Evolutionary conservation across 2,888 invertebrate genomes (phyloP), one percentile per base, ranked within the genome.

Genomic region (Spodoptera littoralis): DNA sequence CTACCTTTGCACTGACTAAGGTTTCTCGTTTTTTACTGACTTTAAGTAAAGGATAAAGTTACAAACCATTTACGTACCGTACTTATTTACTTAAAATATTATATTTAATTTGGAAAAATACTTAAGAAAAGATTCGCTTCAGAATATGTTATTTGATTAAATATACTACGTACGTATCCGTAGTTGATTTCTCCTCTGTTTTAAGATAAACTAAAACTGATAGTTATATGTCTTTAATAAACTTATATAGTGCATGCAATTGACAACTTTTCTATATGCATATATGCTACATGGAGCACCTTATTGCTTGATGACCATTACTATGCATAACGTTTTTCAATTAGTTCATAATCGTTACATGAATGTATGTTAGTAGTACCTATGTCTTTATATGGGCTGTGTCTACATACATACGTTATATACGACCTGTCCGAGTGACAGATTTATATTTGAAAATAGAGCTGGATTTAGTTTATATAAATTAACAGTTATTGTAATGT

Each of bases 331-430:
- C 44, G 13, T n/a, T 43, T 11, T 47, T 67, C 46, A 51, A 67
- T 70, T 67, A 51, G 64, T 22, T 71, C 50, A 55, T 71, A 64
- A 71, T 71, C 44, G 56, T 55, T 30, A 44, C 22, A 41, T 13
- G 11, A 47, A 70, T 43, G 30, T 54, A n/a, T 45, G 13, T 48
- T 30, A 36, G 43, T 61, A 13, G 30, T 18, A 30, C 8, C 36
- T 36, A 9, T 9, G 36, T 36, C 36, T 36, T 36, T 36, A 36
- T 36, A 36, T 36, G 36, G 36, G 6, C 36, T 36, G 8, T 8
- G 36, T 36, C 18, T 18, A 18, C 9, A 36, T 36, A 36, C 9
- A 36, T 2, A 9, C 2, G 36, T 36, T 36, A 9, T 36, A 36
- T 9, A 36, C 8, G 9, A 36, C 36, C 30, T 4, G 30, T 6